Percentiles rank a stretch among this genome's conserved stretches.
Conservation (phyloP, 2,113 vertebrate genomes). For the Gulo gulo region DNA sequence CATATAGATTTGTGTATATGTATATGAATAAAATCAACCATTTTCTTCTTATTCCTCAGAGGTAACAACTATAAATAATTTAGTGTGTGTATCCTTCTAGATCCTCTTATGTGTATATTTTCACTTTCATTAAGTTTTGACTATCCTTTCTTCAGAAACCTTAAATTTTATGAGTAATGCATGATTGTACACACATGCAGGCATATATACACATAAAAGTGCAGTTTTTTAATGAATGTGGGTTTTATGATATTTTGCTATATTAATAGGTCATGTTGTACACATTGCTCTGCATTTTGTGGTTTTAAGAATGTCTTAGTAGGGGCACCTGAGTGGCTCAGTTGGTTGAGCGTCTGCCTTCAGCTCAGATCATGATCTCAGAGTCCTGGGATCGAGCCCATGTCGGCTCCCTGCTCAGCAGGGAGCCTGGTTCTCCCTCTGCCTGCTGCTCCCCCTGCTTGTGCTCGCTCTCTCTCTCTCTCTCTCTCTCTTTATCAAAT, state of each 20-base stretch:
- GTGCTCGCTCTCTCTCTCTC: no score
- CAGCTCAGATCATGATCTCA: no score
- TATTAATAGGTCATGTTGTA: not conserved
- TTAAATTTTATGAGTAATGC: not conserved
- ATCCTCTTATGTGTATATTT: not conserved
- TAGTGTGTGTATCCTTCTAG: not conserved
- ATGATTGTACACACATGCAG: not conserved
- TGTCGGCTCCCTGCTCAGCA: no score
- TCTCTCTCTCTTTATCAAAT: no score
- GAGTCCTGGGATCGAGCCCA: no score
- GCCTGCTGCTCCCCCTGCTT: no score
- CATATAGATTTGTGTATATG: not conserved
- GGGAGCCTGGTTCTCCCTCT: no score
- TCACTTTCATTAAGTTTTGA: not conserved
- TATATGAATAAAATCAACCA: not conserved
- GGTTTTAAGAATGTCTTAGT: not conserved
- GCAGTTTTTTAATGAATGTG: not conserved
- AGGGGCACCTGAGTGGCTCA: not conserved
- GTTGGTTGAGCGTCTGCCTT: no score
- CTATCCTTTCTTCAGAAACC: slow-evolving; percentile 8
- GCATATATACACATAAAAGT: not conserved
- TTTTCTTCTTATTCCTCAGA: slow-evolving; percentile 1
- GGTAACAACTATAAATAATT: not conserved
- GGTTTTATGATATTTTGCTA: not conserved
- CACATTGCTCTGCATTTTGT: not conserved